phyloP scores from a whole-genome alignment of 2,113 vertebrate species.

The Suricata suricatta region DNA sequence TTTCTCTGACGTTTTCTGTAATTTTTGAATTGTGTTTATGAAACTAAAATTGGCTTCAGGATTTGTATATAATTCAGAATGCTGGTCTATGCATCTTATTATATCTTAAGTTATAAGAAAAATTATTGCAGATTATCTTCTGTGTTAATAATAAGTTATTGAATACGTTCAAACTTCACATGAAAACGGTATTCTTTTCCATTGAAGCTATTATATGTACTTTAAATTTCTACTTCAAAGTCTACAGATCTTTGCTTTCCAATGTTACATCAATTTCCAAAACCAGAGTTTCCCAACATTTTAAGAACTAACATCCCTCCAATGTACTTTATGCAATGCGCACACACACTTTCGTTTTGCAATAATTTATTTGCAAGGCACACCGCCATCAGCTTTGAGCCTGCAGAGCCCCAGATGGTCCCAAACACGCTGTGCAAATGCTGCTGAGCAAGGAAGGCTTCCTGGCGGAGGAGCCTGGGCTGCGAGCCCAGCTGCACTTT shows the following conservation, averaged over 20 bases:
- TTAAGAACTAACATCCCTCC: background rate
- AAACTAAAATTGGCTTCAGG: background rate
- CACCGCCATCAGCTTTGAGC: background rate
- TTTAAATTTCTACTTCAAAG: background rate
- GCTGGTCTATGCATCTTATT: background rate
- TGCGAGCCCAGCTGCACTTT: conserved; percentile 7
- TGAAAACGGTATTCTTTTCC: background rate
- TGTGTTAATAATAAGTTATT: background rate
- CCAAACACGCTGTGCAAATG: too few species aligned
- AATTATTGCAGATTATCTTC: background rate
- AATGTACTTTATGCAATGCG: background rate
- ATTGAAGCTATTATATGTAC: background rate
- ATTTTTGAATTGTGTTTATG: background rate
- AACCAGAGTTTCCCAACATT: background rate
- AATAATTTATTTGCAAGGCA: background rate
- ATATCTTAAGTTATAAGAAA: background rate
- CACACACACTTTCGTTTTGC: background rate
- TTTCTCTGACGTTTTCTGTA: background rate
- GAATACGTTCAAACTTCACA: background rate
- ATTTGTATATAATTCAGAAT: background rate
- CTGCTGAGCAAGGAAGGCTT: accelerated
- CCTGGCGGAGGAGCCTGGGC: too few species aligned
- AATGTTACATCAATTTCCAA: background rate
- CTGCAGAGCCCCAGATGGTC: background rate
- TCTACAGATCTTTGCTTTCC: background rate